Base-by-base conservation (phyloP, 2,888 invertebrate species). In the Chaitophorus viminalis region DNA sequence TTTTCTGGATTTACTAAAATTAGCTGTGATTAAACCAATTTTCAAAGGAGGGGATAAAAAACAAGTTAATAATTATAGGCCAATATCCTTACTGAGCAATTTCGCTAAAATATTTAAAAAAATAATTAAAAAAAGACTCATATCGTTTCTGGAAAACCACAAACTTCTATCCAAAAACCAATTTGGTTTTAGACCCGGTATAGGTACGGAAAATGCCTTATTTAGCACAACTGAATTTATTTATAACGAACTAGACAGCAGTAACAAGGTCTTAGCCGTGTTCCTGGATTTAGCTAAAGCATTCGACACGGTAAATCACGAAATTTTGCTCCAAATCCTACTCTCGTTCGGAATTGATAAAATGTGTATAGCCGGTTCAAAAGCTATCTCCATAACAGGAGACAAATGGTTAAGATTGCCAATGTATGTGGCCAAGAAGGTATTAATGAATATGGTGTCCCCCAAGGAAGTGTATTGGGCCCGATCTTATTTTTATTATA, bases 191-290 rank as follows among this genome's bases (percentile, higher is more conserved):
- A 72, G 72, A 72, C 33, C 72, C 5, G 72, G 72, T 6, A 72
- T 72, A 72, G 72, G 18, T 6, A 72, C 33, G 33, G 72, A 72
- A 36, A 36, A 72, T 72, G 72, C 72, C 33, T 21, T 72, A 33
- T 72, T 33, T 72, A 72, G 21, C 39, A 76, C 75, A n/a, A 76
- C 75, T 76, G n/a, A 39, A 39, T 76, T 76, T 39, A n/a, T 39
- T 39, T 75, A 75, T 17, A 75, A 39, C 3, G 75, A 75, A 75
- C 36, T 75, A 75, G 75, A 75, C 36, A 39, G 39, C 25, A 75
- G 36, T 75, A 39, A 18, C 21, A 72, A 72, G 18, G 72, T 72
- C 33, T 1, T 72, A 72, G 72, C 72, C 31, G 72, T 72, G 8
- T 72, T 72, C 72, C 17, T 72, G 5, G 72, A 72, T 8, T 72